A percentile compares a stretch with the other conserved stretches of the same genome.
Evolutionary conservation across 2,888 invertebrate species (phyloP).

Genomic region (Drosophila vallismaia): DNA sequence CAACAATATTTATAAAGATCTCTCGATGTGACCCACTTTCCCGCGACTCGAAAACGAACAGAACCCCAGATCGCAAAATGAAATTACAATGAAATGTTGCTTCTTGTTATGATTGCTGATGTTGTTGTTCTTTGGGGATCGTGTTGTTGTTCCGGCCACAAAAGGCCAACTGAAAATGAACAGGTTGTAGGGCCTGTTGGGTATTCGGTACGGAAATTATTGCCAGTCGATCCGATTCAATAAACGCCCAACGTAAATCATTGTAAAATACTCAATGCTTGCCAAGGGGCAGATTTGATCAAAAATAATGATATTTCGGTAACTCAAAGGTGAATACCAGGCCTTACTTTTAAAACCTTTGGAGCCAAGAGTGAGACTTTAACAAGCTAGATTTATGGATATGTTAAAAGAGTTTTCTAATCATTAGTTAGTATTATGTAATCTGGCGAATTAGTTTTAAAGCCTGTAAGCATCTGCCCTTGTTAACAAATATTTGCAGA

Average conservation of each 20-base stretch:
- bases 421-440: neutral
- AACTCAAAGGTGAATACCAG: neutral
- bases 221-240: constrained; percentile 21
- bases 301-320: constrained; percentile 17
- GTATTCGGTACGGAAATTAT: constrained; percentile 19
- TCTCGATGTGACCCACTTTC: constrained; percentile 78
- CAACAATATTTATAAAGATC: constrained; percentile 68
- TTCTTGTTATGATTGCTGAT: constrained; percentile 32
- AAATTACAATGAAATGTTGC: constrained; percentile 70
- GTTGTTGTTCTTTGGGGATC: constrained; percentile 1
- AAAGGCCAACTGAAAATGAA: constrained; percentile 26
- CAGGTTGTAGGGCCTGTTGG: constrained; percentile 43
- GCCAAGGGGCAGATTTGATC: constrained; percentile 12
- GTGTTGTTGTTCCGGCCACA: constrained; percentile 10
- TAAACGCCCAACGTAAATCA: constrained; percentile 24
- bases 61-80: constrained; percentile 54
- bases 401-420: constrained; percentile 1
- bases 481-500: no score
- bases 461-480: neutral
- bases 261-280: constrained; percentile 15
- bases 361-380: neutral
- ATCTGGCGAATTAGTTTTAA: neutral
- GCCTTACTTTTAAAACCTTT: neutral
- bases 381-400: constrained; percentile 11
- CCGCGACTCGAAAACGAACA: constrained; percentile 53